Conservation (phyloP, 1,140 invertebrate genomes). For the Drosophila aff. region DNA sequence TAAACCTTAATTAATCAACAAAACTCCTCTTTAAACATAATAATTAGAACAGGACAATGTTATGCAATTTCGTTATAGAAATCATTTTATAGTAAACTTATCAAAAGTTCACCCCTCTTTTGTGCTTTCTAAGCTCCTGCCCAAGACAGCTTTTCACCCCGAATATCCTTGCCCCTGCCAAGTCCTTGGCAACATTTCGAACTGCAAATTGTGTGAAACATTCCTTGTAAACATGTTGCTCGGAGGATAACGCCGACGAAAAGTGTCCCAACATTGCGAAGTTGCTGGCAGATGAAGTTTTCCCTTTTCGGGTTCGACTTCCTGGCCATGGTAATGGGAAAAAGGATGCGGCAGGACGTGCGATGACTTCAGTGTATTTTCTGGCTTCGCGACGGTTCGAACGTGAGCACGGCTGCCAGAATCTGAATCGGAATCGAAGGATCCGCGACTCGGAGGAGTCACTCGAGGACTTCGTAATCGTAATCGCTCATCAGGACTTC, state of each 20-base stretch:
- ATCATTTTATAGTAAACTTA: neutral
- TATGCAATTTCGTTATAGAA: neutral
- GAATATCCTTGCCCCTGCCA: slow-evolving; percentile 1
- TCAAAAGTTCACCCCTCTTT: neutral
- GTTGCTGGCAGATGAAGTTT: slow-evolving; percentile 32
- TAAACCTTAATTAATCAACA: rapidly evolving
- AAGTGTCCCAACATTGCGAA: slow-evolving; percentile 51
- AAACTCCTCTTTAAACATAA: too few species aligned
- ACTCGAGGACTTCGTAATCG: slow-evolving; percentile 31
- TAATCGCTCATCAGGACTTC: slow-evolving; percentile 28
- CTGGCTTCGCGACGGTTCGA: slow-evolving; percentile 75
- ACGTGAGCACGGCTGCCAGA: slow-evolving; percentile 53
- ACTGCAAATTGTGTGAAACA: neutral
- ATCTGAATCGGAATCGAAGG: slow-evolving; percentile 14
- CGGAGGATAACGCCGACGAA: neutral
- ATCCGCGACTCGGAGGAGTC: slow-evolving; percentile 32
- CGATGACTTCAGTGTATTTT: slow-evolving; percentile 76
- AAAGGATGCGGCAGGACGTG: slow-evolving; percentile 75
- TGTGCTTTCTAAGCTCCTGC: neutral
- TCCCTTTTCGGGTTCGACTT: slow-evolving; percentile 42
- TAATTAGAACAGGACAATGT: neutral
- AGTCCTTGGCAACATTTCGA: slow-evolving; percentile 24
- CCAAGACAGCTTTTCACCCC: slow-evolving; percentile 6
- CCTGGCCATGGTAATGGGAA: slow-evolving; percentile 47
- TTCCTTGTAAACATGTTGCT: neutral